Evolutionary conservation across 2,113 vertebrate genomes (phyloP).

Genomic region (Hiodon tergisus): DNA sequence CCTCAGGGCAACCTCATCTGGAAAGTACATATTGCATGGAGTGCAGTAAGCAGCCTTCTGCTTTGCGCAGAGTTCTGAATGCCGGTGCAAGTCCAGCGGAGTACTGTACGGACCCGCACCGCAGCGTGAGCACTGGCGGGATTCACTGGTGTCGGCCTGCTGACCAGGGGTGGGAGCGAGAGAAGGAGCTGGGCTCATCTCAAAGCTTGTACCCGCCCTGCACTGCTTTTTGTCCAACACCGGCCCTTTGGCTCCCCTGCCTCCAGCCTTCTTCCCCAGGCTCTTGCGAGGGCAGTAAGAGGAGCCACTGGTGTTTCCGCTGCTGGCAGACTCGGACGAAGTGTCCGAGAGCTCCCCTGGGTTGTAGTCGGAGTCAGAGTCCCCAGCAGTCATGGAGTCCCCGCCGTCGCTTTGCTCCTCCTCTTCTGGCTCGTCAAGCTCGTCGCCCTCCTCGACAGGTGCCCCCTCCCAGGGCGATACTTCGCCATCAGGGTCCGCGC

Average conservation of each 20-base stretch:
- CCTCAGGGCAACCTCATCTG: conserved; percentile 27
- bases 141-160: not conserved
- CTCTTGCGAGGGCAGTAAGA: not conserved
- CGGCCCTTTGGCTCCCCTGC: not conserved
- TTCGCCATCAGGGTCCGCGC: not conserved
- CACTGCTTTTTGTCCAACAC: not conserved
- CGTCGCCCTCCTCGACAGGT: conserved; percentile 10
- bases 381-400: not conserved
- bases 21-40: conserved; percentile 38
- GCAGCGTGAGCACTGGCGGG: conserved; percentile 40
- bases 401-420: conserved; percentile 6
- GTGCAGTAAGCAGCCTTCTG: conserved; percentile 31
- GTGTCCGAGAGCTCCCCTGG: conserved; percentile 23
- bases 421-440: conserved; percentile 9
- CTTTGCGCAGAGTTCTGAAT: conserved; percentile 36
- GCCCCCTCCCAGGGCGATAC: not conserved
- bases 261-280: not conserved
- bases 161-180: too few species aligned
- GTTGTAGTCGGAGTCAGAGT: conserved; percentile 29
- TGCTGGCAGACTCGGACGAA: conserved; percentile 18
- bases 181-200: not conserved
- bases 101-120: conserved; percentile 41
- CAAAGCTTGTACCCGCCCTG: not conserved
- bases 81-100: conserved; percentile 32
- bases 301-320: conserved; percentile 22